These are phyloP conservation scores for Aphidoletes aphidimyza DNA, from an alignment of 2,888 invertebrate genomes.

Conservation along the genomic window DNA sequence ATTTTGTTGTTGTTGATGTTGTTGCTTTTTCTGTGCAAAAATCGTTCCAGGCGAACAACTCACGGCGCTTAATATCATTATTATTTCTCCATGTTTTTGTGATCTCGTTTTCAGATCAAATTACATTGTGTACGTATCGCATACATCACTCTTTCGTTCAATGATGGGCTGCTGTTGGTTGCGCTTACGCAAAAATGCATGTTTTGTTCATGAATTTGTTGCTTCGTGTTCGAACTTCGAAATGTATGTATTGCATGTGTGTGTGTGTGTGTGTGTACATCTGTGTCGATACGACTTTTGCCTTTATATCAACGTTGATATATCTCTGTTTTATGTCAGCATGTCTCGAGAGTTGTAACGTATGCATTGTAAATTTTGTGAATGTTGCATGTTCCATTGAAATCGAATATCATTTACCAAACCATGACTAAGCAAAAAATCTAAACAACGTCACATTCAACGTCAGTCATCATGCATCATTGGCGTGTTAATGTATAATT, in stretches of 20 bases:
- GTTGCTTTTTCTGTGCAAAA: background rate
- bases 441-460: no score
- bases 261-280: background rate
- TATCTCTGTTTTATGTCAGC: constrained; percentile 12
- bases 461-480: background rate
- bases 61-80: constrained; percentile 33
- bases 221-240: no score
- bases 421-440: constrained; percentile 25
- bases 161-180: no score
- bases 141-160: no score
- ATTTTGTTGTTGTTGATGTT: no score
- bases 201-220: no score
- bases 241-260: background rate
- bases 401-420: constrained; percentile 43
- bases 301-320: background rate
- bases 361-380: background rate
- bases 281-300: no score
- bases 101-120: constrained; percentile 29
- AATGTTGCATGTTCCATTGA: constrained; percentile 2
- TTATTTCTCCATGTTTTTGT: constrained; percentile 9
- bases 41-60: background rate
- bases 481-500: constrained; percentile 26
- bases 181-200: no score
- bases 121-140: background rate
- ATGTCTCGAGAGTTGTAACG: background rate